These are phyloP conservation scores for Apamea monoglypha DNA, from an alignment of 2,888 invertebrate genomes.

Conservation along the genomic window DNA sequence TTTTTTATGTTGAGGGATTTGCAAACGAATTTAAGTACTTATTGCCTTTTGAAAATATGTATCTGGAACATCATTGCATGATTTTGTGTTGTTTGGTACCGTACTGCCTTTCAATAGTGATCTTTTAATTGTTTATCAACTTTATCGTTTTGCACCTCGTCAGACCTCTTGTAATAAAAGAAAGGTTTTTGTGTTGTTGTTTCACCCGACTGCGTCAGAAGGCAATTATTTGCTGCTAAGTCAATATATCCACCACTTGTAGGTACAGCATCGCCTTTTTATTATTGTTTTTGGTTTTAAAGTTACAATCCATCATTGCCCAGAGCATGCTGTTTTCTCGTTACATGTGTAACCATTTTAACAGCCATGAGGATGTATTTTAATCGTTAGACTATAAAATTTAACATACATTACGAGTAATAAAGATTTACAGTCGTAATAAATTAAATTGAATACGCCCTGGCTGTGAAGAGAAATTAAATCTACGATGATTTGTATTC, in stretches of 20 bases:
- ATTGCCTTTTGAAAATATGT: conserved; percentile 8
- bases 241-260: not conserved
- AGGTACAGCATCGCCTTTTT: too few relatives aligned
- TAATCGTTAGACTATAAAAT: conserved; percentile 29
- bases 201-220: not conserved
- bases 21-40: conserved; percentile 15
- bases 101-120: not conserved
- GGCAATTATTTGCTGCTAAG: too few relatives aligned
- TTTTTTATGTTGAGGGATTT: conserved; percentile 38
- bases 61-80: conserved; percentile 23
- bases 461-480: not conserved
- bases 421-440: conserved; percentile 38
- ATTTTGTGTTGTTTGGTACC: not conserved
- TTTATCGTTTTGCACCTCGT: not conserved
- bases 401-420: conserved; percentile 19
- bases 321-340: not conserved
- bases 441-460: conserved; percentile 37
- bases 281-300: not conserved
- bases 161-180: not conserved
- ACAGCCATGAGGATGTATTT: conserved; percentile 22
- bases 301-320: not conserved
- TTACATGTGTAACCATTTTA: conserved; percentile 11
- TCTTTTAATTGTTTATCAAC: not conserved
- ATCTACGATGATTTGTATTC: conserved; percentile 2
- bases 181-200: not conserved